Evolutionary conservation across 2,888 invertebrate species (phyloP), one percentile per base, ranked within the genome.

Genomic region (Drosophila pseudotalamancana): DNA sequence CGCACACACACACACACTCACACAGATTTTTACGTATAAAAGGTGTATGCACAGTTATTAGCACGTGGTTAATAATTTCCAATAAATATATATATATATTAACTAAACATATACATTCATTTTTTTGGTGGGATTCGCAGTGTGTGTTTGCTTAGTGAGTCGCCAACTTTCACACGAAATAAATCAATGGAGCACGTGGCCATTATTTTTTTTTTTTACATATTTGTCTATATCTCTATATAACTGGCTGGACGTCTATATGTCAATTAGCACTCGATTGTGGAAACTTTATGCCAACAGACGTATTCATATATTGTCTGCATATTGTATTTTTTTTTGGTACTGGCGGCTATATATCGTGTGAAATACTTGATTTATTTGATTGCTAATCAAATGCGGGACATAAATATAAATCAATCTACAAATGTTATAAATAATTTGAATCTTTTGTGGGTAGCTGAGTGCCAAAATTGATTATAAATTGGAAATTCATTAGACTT

Each of bases 241-340:
- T 60, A 51, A 16, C n/a, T 45, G 18, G 16, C 11, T 8, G 14
- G 42, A 37, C 56, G 40, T 63, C 50, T 60, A 42, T 68, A 51
- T 9, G 14, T 34, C 53, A 86, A 83, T 82, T 82, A 86, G 64
- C 82, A 80, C 70, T 66, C 64, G 51, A 83, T 86, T 83, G 84
- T 82, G 75, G 86, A 80, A 86, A 82, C 40, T 81, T 84, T 66
- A 59, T 64, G 54, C 75, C 78, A 81, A 78, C 71, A 81, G 60
- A 32, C 43, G 29, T 12, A 62, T 62, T 50, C 31, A n/a, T 31
- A 14, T 37, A 40, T 62, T 62, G 29, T 55, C 34, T 37, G 35
- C 35, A 37, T 25, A 14, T 46, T n/a, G n/a, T n/a, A n/a, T n/a
- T n/a, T n/a, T n/a, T n/a, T n/a, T n/a, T n/a, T n/a, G 18, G 19